Evolutionary conservation across 2,888 invertebrate genomes (phyloP), one percentile per base, ranked within the genome.

Genomic region (Drepanosiphum platanoidis): DNA sequence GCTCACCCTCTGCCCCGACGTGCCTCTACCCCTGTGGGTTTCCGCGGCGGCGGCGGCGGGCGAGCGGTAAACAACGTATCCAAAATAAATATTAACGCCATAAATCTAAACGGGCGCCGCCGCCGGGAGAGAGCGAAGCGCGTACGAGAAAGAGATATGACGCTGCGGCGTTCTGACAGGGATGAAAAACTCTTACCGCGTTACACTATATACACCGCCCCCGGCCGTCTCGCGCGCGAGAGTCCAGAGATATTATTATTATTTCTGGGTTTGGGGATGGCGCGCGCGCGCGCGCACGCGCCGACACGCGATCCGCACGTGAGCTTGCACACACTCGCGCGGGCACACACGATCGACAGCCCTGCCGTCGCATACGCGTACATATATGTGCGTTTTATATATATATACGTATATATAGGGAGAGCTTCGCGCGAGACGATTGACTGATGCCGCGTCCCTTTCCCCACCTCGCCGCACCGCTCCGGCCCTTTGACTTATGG

Each of bases 81-180:
- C 68, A 70, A 84, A 77, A 84, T 84, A 84, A 84, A 84, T 84
- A 84, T 84, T 84, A 84, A 84, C 77, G 77, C 84, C 66, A 84
- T 84, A 84, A 84, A 84, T 84, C 77, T 77, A 84, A 77, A 77
- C 77, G 46, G 22, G 64, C 46, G 64, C 18, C n/a, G 64, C 36
- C 18, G 70, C 66, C n/a, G 66, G 27, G 27, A 27, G 71, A 36
- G 39, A 71, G 39, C 39, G 71, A 32, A n/a, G 74, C 61, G 78
- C 36, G 34, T 42, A 27, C 61, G 46, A 22, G 61, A 61, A 46
- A 66, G 66, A 75, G 77, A 84, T 77, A 84, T 77, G 75, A 84
- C 27, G 83, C 46, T 61, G 36, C 66, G 66, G 75, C 32, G n/a
- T 83, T 75, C 58, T 39, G 84, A 84, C 77, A 52, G 66, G 75